phyloP scores from a whole-genome alignment of 2,113 vertebrate species.

The Oryzias woworae region DNA sequence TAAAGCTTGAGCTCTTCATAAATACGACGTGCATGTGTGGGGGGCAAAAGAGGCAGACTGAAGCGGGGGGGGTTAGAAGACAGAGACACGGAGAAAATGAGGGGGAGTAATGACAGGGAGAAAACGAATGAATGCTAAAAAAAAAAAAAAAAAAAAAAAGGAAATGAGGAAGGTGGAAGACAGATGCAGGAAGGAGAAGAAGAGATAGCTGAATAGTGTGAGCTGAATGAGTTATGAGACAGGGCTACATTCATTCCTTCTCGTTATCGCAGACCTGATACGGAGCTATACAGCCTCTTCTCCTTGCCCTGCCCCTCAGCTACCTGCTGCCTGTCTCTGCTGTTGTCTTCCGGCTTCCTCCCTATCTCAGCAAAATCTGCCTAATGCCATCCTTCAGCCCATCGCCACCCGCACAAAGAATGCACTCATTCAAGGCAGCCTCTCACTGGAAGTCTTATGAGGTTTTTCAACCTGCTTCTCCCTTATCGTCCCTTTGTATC shows the following conservation, averaged over 20 bases:
- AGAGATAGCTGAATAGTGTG: conserved; percentile 48
- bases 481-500: not conserved
- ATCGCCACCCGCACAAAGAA: conserved; percentile 26
- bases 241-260: conserved; percentile 57
- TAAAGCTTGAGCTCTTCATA: conserved; percentile 74
- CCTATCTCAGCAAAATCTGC: conserved; percentile 34
- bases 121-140: conserved; percentile 19
- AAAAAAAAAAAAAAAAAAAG: conserved; percentile 8
- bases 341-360: conserved; percentile 28
- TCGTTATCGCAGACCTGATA: conserved; percentile 57
- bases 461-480: conserved; percentile 9
- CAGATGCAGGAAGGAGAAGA: conserved; percentile 30
- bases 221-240: conserved; percentile 64
- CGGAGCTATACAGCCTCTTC: conserved; percentile 37
- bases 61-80: conserved; percentile 25
- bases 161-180: conserved; percentile 35
- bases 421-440: conserved; percentile 6
- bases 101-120: conserved; percentile 15
- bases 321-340: conserved; percentile 40
- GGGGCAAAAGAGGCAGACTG: conserved; percentile 49
- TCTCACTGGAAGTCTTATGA: conserved; percentile 11
- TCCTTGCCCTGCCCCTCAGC: conserved; percentile 29
- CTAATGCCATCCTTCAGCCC: conserved; percentile 35
- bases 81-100: conserved; percentile 1
- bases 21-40: conserved; percentile 55